Conservation (phyloP, 2,888 invertebrate genomes). For the Odontocolon sp. region DNA sequence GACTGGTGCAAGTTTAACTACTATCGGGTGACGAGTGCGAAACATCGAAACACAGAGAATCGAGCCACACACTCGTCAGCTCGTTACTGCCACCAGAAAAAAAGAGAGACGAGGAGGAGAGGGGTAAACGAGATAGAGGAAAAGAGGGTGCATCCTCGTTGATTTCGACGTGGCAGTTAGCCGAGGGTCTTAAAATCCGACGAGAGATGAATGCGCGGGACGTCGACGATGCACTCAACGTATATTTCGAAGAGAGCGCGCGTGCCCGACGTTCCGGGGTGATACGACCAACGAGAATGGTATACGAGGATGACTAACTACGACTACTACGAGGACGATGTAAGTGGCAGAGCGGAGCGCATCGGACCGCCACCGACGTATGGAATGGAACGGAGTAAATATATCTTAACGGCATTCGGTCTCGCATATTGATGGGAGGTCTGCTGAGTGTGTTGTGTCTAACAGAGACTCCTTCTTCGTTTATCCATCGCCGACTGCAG, state of each 20-base stretch:
- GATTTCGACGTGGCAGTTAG: constrained; percentile 57
- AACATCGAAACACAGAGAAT: not conserved
- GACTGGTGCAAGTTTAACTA: constrained; percentile 20
- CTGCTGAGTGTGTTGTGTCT: constrained; percentile 80
- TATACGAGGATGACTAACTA: constrained; percentile 2
- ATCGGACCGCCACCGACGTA: constrained; percentile 63
- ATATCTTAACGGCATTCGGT: constrained; percentile 78
- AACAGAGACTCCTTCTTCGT: constrained; percentile 71
- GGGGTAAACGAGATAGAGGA: constrained; percentile 27
- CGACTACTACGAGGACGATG: constrained; percentile 23
- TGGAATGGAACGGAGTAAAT: constrained; percentile 77
- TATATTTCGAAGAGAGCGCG: constrained; percentile 66
- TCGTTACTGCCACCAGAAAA: constrained; percentile 19
- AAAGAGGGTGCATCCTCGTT: not conserved
- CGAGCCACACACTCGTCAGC: constrained; percentile 32
- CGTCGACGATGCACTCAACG: constrained; percentile 78
- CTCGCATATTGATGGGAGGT: constrained; percentile 77
- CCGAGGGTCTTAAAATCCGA: constrained; percentile 57
- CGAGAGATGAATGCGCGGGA: constrained; percentile 77
- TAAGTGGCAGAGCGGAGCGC: constrained; percentile 61
- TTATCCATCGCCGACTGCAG: constrained; percentile 46
- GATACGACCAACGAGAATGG: constrained; percentile 23
- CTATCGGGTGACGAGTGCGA: not conserved
- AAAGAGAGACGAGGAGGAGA: not conserved
- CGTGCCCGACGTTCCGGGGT: constrained; percentile 21